phyloP scores from a whole-genome alignment of 2,888 invertebrate genomes.

The Pandemis cinnamomeana region DNA sequence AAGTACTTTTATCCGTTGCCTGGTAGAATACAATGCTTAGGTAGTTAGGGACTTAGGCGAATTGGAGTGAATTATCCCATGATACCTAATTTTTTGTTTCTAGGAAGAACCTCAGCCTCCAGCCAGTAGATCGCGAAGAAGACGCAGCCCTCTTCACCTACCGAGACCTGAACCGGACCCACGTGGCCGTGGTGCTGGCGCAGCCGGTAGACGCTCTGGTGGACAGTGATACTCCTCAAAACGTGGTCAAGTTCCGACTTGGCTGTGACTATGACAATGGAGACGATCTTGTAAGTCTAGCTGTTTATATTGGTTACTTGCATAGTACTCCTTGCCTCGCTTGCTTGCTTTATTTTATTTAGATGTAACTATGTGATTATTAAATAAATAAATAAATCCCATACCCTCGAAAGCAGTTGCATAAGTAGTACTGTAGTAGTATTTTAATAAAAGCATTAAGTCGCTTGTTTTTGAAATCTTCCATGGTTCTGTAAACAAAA shows the following conservation, averaged over 20 bases:
- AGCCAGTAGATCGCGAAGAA: slow-evolving; percentile 89
- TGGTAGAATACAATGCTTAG: too few species aligned
- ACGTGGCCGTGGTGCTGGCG: slow-evolving; percentile 90
- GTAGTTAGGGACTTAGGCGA: too few species aligned
- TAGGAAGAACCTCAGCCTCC: slow-evolving; percentile 87
- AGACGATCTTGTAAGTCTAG: slow-evolving; percentile 85
- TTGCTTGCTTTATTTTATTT: too few species aligned
- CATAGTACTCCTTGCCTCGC: too few species aligned
- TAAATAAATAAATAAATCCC: too few species aligned
- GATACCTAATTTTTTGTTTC: slow-evolving; percentile 41
- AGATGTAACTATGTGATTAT: too few species aligned
- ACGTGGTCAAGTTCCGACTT: slow-evolving; percentile 92
- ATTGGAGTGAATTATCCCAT: too few species aligned
- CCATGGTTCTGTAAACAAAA: slow-evolving; percentile 2
- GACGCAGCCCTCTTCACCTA: slow-evolving; percentile 89
- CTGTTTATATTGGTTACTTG: too few species aligned
- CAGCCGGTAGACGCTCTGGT: slow-evolving; percentile 92
- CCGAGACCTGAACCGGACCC: slow-evolving; percentile 90
- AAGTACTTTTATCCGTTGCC: too few species aligned
- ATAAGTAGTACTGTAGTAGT: too few species aligned
- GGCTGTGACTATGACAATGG: slow-evolving; percentile 89
- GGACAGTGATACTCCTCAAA: slow-evolving; percentile 91
- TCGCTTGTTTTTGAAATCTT: not conserved
- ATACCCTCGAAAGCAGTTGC: too few species aligned
- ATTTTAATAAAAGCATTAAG: slow-evolving; percentile 1